Evolutionary conservation across 1,140 invertebrate genomes (phyloP).

Genomic region (Aporrectodea caliginosa): DNA sequence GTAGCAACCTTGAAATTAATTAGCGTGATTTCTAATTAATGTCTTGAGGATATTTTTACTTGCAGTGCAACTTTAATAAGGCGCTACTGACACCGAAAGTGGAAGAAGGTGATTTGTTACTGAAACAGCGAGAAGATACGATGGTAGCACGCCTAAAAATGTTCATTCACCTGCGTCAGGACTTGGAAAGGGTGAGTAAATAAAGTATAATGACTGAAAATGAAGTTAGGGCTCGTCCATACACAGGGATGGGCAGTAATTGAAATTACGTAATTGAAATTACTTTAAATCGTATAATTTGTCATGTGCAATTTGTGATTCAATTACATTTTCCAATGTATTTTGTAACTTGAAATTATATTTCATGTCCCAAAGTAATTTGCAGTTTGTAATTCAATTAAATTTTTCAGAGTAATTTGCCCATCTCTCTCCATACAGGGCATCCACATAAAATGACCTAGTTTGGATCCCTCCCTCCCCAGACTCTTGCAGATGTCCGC

Average conservation of each 20-base stretch:
- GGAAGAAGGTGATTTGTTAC: conserved; percentile 74
- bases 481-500: no score
- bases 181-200: conserved; percentile 74
- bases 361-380: not conserved
- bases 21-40: no score
- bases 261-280: not conserved
- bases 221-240: not conserved
- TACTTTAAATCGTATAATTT: not conserved
- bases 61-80: conserved; percentile 74
- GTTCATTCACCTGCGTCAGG: conserved; percentile 90
- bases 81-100: conserved; percentile 69
- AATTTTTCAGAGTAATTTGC: no score
- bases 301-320: not conserved
- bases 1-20: no score
- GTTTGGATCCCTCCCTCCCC: no score
- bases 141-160: conserved; percentile 85
- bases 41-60: conserved; percentile 25
- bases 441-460: no score
- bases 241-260: not conserved
- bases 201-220: not conserved
- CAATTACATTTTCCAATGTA: not conserved
- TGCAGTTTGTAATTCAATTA: no score
- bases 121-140: conserved; percentile 65
- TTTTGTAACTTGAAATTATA: not conserved
- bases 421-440: no score